Evolutionary conservation across 2,888 invertebrate species (phyloP).

Genomic region (Gasteruption jaculator): DNA sequence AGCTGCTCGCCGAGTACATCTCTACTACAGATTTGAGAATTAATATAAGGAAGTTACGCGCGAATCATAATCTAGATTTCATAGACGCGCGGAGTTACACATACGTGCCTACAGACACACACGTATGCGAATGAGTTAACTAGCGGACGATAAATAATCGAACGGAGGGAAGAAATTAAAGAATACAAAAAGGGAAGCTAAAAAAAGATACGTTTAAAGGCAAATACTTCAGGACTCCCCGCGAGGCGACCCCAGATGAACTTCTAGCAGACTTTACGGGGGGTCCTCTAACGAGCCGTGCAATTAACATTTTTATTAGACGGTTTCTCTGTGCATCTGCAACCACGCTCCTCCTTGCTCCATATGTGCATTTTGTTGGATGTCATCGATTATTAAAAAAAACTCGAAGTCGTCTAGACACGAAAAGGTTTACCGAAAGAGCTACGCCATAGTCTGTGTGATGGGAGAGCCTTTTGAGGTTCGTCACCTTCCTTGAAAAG

Average conservation of each 20-base stretch:
- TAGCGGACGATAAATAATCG: constrained; percentile 37
- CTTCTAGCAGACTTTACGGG: constrained; percentile 45
- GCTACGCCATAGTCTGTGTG: no score
- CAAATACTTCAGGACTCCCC: constrained; percentile 47
- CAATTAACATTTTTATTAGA: constrained; percentile 52
- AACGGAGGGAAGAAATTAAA: constrained; percentile 23
- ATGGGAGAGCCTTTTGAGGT: no score
- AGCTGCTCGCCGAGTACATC: no score
- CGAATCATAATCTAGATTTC: constrained; percentile 29
- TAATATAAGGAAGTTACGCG: constrained; percentile 19
- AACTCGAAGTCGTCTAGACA: no score
- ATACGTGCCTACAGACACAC: constrained; percentile 8
- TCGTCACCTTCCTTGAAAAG: no score
- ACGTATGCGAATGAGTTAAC: constrained; percentile 12
- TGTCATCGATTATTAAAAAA: no score
- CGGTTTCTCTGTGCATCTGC: constrained; percentile 27
- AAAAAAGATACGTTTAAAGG: constrained; percentile 33
- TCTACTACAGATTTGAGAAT: no score
- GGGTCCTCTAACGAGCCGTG: constrained; percentile 49
- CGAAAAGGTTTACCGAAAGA: no score
- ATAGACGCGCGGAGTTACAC: constrained; percentile 15
- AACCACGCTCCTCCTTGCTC: constrained; percentile 25
- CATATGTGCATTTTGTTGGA: constrained; percentile 30
- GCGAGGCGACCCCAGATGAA: constrained; percentile 47
- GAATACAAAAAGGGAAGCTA: constrained; percentile 16